Base-by-base conservation (phyloP, 2,113 vertebrate species). In the Hemibagrus wyckioides region DNA sequence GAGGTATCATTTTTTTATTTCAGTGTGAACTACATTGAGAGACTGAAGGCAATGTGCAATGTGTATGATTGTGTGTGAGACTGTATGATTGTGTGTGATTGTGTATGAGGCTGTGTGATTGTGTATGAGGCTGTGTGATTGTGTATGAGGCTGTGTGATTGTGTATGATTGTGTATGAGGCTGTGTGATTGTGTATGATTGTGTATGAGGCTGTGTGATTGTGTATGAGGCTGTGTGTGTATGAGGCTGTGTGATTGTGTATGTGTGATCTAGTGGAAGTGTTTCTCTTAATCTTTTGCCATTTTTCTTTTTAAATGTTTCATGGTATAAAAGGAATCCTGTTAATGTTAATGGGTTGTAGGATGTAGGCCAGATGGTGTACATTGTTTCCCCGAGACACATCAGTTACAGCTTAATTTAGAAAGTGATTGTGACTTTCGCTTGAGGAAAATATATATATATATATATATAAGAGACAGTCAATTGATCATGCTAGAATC, bases 401-500 rank as follows among this genome's bases (percentile, higher is more conserved):
- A 79, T 83, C 65, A 83, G 63, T 91, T 86, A 90, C 80, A 83
- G 85, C 80, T 90, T 91, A 84, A 88, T 82, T 56, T 91, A 87
- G 88, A 91, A 88, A 90, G 89, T 92, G 88, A 89, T 89, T 87
- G 75, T 83, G 85, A 92, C 88, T 56, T 89, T 84, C 85, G 85
- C 61, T 30, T 67, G 86, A 92, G 83, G 89, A 71, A 86, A n/a
- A n/a, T n/a, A n/a, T n/a, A n/a, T n/a, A n/a, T n/a, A 81, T 93
- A 83, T 93, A 85, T 73, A 87, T 91, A 33, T 84, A 79, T 85
- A 91, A 17, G 14, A 80, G 82, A 81, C 84, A 86, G 92, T 91
- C 91, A 93, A 91, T 90, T 88, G 83, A 89, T 90, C 41, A 81
- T 92, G 89, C 90, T 92, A 91, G 92, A 92, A 86, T 92, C 89